Evolutionary conservation across 1,140 invertebrate species (phyloP), one percentile per base, ranked within the genome.

Genomic region (Hirudo medicinalis): DNA sequence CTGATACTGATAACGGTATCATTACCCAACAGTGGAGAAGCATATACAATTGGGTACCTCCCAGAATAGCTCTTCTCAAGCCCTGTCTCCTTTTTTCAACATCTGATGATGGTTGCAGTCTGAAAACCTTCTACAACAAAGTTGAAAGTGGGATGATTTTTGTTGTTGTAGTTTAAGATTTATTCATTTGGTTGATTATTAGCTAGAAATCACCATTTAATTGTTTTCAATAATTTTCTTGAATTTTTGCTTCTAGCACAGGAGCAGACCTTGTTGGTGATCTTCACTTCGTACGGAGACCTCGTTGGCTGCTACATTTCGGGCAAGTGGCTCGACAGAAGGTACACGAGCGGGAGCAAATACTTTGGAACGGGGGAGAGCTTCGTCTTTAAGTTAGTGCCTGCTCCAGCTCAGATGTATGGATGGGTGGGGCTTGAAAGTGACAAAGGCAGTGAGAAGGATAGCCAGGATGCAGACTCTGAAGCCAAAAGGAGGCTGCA

Each of bases 261-360:
- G 20, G 55, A 60, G n/a, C 55, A n/a, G 55, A 60, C 55, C 55
- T 15, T 60, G 55, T 22, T 60, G 20, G 55, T 60, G 55, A 60
- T 60, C 27, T 27, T 22, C 20, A 60, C 55, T 8, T 60, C 55
- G 4, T 22, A n/a, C 27, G 55, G 27, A 4, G 55, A 60, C 27
- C 55, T 60, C 8, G 4, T 60, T 4, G 55, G 55, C 55, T 60
- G 55, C 55, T 60, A 60, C 55, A 8, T n/a, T 60, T 22, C 55
- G 20, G 55, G 55, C n/a, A 27, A 60, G n/a, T 60, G 55, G 55
- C 20, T 60, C 20, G 55, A 60, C 20, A 60, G 55, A 15, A 60
- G 55, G 15, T 8, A 60, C 20, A 60, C 20, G 20, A 22, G 20
- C 20, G 55, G 55, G 15, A 22, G n/a, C n/a, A 60, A 60, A 15